These are phyloP conservation scores for Hepsetus odoe DNA, from an alignment of 2,113 vertebrate species.

Conservation along the genomic window DNA sequence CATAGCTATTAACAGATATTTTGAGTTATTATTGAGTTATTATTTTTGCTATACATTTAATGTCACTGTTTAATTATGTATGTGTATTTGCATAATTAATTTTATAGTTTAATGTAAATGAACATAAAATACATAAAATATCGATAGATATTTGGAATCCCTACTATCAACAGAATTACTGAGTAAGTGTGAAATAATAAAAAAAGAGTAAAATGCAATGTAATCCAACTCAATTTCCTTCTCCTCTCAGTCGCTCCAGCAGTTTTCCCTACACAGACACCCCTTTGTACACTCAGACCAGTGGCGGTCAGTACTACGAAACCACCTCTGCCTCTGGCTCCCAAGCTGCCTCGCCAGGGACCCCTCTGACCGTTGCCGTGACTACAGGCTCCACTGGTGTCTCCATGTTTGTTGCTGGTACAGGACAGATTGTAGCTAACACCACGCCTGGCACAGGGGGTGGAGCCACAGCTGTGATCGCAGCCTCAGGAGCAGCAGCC, in stretches of 20 bases:
- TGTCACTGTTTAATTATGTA: no score
- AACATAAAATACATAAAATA: neutral
- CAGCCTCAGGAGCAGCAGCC: conserved; percentile 63
- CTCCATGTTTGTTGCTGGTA: conserved; percentile 82
- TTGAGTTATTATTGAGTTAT: no score
- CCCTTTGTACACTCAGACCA: conserved; percentile 84
- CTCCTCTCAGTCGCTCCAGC: conserved; percentile 78
- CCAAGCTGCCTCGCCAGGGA: conserved; percentile 82
- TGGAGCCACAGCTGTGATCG: conserved; percentile 54
- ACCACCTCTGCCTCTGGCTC: conserved; percentile 74
- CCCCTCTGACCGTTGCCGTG: conserved; percentile 74
- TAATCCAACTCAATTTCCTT: neutral
- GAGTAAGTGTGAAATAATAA: neutral
- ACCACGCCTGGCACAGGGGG: conserved; percentile 62
- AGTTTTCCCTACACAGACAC: conserved; percentile 86
- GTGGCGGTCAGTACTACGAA: conserved; percentile 84
- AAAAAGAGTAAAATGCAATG: neutral
- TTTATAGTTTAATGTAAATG: neutral
- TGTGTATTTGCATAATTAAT: no score
- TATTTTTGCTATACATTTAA: no score
- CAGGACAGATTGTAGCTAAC: conserved; percentile 72
- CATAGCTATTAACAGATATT: neutral
- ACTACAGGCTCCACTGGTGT: conserved; percentile 79
- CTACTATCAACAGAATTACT: neutral
- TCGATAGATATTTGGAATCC: neutral